Base-by-base conservation (phyloP, 2,888 invertebrate species). In the Euclidia mi region DNA sequence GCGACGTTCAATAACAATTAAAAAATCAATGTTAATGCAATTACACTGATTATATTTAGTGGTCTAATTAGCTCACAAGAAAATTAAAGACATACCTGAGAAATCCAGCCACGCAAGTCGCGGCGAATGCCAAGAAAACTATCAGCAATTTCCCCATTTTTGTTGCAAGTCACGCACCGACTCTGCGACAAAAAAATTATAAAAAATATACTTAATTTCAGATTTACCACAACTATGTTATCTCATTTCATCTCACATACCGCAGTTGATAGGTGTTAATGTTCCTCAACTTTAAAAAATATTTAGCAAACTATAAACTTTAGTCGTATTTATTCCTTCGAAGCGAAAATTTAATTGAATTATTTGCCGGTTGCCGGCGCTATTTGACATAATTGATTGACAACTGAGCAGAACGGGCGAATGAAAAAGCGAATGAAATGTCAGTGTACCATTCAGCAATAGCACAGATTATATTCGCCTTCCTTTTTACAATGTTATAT, bases 101-200 rank as follows among this genome's bases (percentile, higher is more conserved):
- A 57, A 91, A 84, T 20, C 80, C 88, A 37, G 84, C 79, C 52
- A 77, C 83, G 69, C 82, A 84, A 53, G 82, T 70, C 49, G 83
- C 81, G 65, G 78, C 74, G 48, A 90, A 53, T 40, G 87, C 87
- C 76, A 89, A 63, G 41, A 91, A 65, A 17, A 89, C 52, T 44
- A 89, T 28, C 46, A 85, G 65, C 35, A 84, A 66, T 65, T 76
- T 82, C 43, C 77, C 80, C 91, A 91, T 91, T 66, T 59, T 84
- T 75, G 67, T 59, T 81, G 84, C 85, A 84, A 88, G 78, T 83
- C 82, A 81, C 76, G 67, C 62, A 65, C 52, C 51, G 44, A 59
- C 52, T 61, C 65, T 70, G 52, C 42, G 4, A 37, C 44, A 57
- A 10, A 59, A 57, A 49, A 42, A 55, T 43, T 53, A 41, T 60